Evolutionary conservation across 2,797 vertebrate species (phyloP), one percentile per base, ranked within the genome.

Genomic region (Parotocinclus haroldoi): DNA sequence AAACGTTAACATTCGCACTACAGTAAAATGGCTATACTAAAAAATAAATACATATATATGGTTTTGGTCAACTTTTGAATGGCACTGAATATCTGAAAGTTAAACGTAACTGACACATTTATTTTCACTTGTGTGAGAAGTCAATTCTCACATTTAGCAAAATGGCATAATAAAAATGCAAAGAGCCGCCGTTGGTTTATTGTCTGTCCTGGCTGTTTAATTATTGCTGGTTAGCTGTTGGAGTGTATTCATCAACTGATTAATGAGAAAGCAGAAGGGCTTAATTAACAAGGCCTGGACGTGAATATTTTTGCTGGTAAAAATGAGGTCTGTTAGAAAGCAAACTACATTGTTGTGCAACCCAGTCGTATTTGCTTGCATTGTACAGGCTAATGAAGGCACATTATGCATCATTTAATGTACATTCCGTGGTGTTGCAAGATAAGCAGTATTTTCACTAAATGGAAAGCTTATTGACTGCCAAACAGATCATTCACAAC

Each of bases 131-230:
- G 1, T 14, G 38, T 10, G 37, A 13, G n/a, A 40, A 42, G 39
- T 42, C 7, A 9, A 63, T 27, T 79, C 81, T 71, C 68, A 61
- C 63, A 70, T 76, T 77, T 78, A 83, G 84, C 81, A 85, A 84
- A 63, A 46, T 10, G 14, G 13, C 55, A 61, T 55, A 40, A 71
- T 64, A 10, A 17, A 50, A 39, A 73, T 46, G 48, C 65, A 55
- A 38, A 13, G 57, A 46, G 53, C 48, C 37, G 59, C 14, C 67
- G 64, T 49, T 68, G 64, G 50, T 69, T 74, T 55, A 69, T 61
- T 62, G 66, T 71, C 59, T 68, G 60, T 53, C 27, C 59, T 63
- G 12, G 46, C 55, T 40, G 67, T 46, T 66, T 78, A 66, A 73
- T 77, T 69, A 76, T 64, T 71, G 61, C 27, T 48, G 49, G 16